Evolutionary conservation across 2,113 vertebrate genomes (phyloP).

Genomic region (Macquaria australasica): DNA sequence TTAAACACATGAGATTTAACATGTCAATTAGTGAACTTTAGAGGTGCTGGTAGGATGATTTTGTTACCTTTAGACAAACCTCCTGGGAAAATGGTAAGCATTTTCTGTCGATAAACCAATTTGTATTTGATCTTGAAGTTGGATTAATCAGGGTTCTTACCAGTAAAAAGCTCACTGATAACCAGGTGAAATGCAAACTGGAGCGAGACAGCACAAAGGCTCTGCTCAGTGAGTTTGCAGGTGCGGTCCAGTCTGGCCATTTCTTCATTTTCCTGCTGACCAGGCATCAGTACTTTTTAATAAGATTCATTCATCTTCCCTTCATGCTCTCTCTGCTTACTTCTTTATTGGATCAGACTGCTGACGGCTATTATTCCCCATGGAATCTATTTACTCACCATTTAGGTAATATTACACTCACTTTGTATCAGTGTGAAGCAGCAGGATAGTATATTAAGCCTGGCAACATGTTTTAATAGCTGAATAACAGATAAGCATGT

Average conservation of each 20-base stretch:
- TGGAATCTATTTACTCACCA: conserved; percentile 69
- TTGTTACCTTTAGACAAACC: too few species aligned
- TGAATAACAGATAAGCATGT: conserved; percentile 48
- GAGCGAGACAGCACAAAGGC: neutral
- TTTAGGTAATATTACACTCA: conserved; percentile 61
- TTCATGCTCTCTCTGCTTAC: conserved; percentile 52
- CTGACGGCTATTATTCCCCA: conserved; percentile 68
- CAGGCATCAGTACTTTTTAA: conserved; percentile 66
- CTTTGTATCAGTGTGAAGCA: conserved; percentile 49
- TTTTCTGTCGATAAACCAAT: conserved; percentile 7
- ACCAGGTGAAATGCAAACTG: conserved; percentile 46
- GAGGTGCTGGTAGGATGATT: neutral
- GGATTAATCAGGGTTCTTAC: conserved; percentile 13
- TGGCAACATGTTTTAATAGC: conserved; percentile 45
- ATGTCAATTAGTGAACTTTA: neutral
- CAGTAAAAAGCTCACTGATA: conserved; percentile 24
- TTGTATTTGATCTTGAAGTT: conserved; percentile 17
- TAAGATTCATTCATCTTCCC: conserved; percentile 73
- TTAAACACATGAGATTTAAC: neutral
- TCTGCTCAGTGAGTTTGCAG: conserved; percentile 24
- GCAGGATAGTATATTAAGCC: conserved; percentile 38
- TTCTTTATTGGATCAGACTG: conserved; percentile 66
- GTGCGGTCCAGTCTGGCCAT: conserved; percentile 36
- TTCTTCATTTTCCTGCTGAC: conserved; percentile 73
- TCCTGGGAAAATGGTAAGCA: neutral